Evolutionary conservation across 2,797 vertebrate species (phyloP), one percentile per base, ranked within the genome.

Genomic region (Sebastes alutus): DNA sequence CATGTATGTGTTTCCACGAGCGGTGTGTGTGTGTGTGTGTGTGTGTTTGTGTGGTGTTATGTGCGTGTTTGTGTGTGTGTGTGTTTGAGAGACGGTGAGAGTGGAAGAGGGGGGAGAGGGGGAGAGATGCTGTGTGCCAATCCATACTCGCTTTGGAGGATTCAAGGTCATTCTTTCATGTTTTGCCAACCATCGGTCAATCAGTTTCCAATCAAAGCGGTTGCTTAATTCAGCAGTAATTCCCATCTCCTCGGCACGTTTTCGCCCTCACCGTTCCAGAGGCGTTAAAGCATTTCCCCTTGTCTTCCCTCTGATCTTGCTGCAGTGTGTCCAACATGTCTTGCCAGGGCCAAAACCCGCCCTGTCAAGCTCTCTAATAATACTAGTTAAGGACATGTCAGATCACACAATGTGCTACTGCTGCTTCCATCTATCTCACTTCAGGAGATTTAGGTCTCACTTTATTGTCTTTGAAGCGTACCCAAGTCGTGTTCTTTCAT

Each of bases 151-250:
- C 93, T 88, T 93, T 93, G 89, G 92, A 93, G 93, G 86, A 94
- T 94, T 94, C 94, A 95, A 96, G 95, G 94, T 94, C 92, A 92
- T 92, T 87, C 95, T 95, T 95, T 96, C 92, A 96, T 96, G 95
- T 95, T 93, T 92, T 94, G 94, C 96, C 96, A 96, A 93, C 89
- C 88, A 77, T 89, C 90, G 87, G 93, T 93, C 94, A 94, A 95
- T 95, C 94, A 93, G 86, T 91, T 94, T 89, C 89, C 93, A 94
- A 95, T 95, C 94, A 95, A 96, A 95, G 93, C 71, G 88, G 83
- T 46, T 87, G 92, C 92, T 93, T 95, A 95, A 95, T 95, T 96
- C 94, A 92, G 90, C 90, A 91, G 84, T 94, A 95, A 96, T 95
- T 94, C 92, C 90, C 92, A 88, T 87, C 89, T 90, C 92, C 83